phyloP scores from a whole-genome alignment of 2,888 invertebrate species.

The Globia sparganii region DNA sequence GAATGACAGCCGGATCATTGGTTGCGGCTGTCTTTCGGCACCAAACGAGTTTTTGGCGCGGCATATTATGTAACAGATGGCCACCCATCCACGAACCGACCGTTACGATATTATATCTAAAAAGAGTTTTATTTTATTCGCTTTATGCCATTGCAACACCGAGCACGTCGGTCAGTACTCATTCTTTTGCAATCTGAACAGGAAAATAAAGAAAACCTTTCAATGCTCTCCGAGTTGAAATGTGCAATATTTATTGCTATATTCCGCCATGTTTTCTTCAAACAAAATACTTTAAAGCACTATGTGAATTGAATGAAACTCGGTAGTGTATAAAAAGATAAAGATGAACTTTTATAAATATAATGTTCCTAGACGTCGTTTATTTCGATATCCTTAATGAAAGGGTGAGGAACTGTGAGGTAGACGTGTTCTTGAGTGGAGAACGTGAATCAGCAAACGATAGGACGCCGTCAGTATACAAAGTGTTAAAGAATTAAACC shows the following conservation, averaged over 20 bases:
- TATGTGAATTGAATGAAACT: constrained; percentile 23
- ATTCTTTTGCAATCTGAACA: constrained; percentile 49
- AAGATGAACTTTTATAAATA: not conserved
- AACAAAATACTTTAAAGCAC: constrained; percentile 31
- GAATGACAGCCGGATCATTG: too few species aligned
- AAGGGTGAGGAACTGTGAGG: not conserved
- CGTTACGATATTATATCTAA: too few species aligned
- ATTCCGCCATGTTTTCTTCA: constrained; percentile 39
- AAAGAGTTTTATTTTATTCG: constrained; percentile 44
- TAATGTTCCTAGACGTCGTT: not conserved
- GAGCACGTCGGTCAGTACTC: constrained; percentile 48
- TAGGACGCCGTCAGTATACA: not conserved
- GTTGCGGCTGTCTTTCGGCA: too few species aligned
- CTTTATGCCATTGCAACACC: constrained; percentile 36
- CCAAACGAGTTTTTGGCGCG: too few species aligned
- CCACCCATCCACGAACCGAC: too few species aligned
- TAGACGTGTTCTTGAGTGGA: not conserved
- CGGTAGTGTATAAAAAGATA: not conserved
- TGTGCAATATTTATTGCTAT: constrained; percentile 56
- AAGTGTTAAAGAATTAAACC: too few species aligned
- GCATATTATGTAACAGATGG: too few species aligned
- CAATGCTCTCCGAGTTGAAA: constrained; percentile 33
- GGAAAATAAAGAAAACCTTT: constrained; percentile 49
- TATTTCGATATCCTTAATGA: not conserved
- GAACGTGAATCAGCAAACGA: not conserved